Base-by-base conservation (phyloP, 1,140 invertebrate genomes). In the Cotesia vestalis region DNA sequence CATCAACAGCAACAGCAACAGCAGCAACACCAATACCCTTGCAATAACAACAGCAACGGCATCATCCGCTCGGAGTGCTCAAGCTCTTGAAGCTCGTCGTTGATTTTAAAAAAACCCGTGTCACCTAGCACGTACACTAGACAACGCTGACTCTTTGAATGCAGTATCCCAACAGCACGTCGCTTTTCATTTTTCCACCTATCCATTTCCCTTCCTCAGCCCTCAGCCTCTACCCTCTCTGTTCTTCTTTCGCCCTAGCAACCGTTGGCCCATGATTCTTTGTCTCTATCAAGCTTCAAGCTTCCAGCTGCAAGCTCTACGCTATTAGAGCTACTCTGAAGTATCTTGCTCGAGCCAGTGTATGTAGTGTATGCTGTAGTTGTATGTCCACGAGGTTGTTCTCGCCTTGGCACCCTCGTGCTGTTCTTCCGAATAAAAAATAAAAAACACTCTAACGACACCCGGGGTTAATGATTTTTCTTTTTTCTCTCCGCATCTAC, bases 381-480 rank as follows among this genome's bases (percentile, higher is more conserved):
- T 59, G 3, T 59, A 9, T 20, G 60, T 61, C 14, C 12, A 63
- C 60, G 20, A 60, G 20, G 34, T 9, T 34, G 34, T 61, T 63
- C 9, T 40, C 62, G 36, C 62, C 9, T 60, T n/a, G 35, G 60
- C 53, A 12, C 34, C 8, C 55, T 34, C 6, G 11, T 60, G 36
- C 66, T 12, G 14, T 68, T 64, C 12, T 14, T 52, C 4, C 5
- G 53, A 46, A 62, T 46, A 12, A 35, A 40, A 60, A 67, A 57
- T 68, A 68, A 71, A 74, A 74, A 60, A 66, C 59, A 69, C 72
- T 62, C 72, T 74, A 76, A 74, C 46, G 69, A 73, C 75, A 70
- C 53, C 61, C 60, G 71, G 64, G 74, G 71, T 75, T 71, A 73
- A 73, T 71, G 71, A 72, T 75, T 73, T 59, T 71, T 70, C 55